Evolutionary conservation across 2,888 invertebrate genomes (phyloP), one percentile per base, ranked within the genome.

Genomic region (Rhyacophila evoluta): DNA sequence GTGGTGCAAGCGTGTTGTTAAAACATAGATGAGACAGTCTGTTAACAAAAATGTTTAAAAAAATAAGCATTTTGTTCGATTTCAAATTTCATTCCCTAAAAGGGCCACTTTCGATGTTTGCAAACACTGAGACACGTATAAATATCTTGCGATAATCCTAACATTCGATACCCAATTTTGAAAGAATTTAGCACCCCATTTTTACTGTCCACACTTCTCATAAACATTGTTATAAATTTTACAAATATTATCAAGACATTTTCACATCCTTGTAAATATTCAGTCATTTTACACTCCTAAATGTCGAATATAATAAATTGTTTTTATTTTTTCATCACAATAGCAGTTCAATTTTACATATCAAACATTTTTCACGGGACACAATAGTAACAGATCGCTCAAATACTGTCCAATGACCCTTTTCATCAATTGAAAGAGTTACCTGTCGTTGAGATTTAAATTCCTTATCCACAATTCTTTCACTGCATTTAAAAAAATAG

Each of bases 181-280:
- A 55, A 55, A 55, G 69, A 69, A 39, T 78, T 78, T 69, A 78
- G 78, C 78, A 78, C 78, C 78, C 78, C 78, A 11, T 74, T 78
- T n/a, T 74, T 74, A 15, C 38, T 41, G 55, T 55, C 55, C 55
- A 55, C 12, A 25, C 10, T 55, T 55, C 6, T 33, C 29, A 68
- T 76, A 76, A 71, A 41, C 39, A 37, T 73, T 27, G 33, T 19
- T 71, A 77, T 73, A 55, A 75, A 75, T 75, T 36, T 41, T 55
- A 28, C 72, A 33, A 15, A 29, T 55, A 55, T 33, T 33, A 4
- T 33, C 15, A 6, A 25, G 55, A 55, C 15, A 19, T 55, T 55
- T 55, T 55, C 55, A 55, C 19, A 55, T 25, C 19, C 19, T 10
- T 3, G 25, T 10, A 55, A 55, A 55, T 55, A 41, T 41, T 15